Percentiles rank a stretch among this genome's conserved stretches.
These are phyloP conservation scores for Lipotes vexillifer DNA, from an alignment of 2,113 vertebrate genomes.

Conservation along the genomic window DNA sequence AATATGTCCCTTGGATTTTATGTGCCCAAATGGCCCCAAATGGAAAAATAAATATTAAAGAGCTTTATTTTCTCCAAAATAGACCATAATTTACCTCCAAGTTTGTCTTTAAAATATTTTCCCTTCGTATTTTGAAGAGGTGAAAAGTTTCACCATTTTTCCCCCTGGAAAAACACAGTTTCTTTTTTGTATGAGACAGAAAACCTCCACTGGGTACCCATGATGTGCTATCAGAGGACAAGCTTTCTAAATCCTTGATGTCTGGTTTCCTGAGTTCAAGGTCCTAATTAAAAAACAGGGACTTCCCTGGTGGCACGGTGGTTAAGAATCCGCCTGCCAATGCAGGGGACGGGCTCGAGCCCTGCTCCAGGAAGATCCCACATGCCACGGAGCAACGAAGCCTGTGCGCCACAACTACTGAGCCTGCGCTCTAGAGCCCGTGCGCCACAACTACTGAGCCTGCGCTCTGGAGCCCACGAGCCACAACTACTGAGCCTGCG, in stretches of 20 bases:
- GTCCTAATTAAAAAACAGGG: neutral
- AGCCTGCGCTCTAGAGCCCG: too few relatives aligned
- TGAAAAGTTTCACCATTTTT: neutral
- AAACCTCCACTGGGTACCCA: neutral
- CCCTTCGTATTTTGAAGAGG: neutral
- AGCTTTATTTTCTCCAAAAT: neutral
- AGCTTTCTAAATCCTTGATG: neutral
- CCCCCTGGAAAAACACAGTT: neutral
- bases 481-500: too few relatives aligned
- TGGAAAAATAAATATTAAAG: conserved; percentile 21
- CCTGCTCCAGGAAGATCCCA: too few relatives aligned
- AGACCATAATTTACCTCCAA: neutral
- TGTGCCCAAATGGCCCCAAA: neutral
- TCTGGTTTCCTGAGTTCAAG: neutral
- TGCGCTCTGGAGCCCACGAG: rapidly evolving
- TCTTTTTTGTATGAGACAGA: neutral
- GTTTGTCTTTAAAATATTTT: conserved; percentile 24
- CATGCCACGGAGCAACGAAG: too few relatives aligned
- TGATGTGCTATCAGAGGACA: neutral
- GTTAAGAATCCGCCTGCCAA: too few relatives aligned
- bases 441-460: too few relatives aligned
- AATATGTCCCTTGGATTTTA: neutral
- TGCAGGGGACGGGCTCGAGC: too few relatives aligned
- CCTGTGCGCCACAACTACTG: too few relatives aligned
- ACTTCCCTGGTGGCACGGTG: too few relatives aligned